phyloP scores from a whole-genome alignment of 2,888 invertebrate genomes.

The Lepeophtheirus nordmannii region DNA sequence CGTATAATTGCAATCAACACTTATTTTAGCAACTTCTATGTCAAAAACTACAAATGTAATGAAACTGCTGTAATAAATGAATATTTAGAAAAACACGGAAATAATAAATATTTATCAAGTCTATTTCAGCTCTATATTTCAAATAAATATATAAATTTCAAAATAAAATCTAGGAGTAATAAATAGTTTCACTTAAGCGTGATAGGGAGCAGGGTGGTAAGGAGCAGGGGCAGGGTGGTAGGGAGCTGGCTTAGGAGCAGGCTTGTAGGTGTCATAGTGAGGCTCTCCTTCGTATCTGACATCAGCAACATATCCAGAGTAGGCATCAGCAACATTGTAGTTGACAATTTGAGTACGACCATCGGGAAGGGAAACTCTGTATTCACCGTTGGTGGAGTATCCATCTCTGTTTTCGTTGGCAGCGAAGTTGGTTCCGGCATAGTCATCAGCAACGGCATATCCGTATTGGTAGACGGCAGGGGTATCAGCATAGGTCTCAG shows the following conservation, averaged over 20 bases:
- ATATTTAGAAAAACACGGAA: too few species aligned
- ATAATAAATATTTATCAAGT: too few species aligned
- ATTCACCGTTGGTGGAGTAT: conserved; percentile 18
- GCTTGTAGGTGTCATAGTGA: conserved; percentile 13
- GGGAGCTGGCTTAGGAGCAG: conserved; percentile 5
- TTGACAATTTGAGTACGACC: conserved; percentile 10
- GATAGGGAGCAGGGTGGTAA: conserved; percentile 10
- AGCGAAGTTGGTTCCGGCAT: conserved; percentile 16
- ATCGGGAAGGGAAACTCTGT: conserved; percentile 11
- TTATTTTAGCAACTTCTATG: too few species aligned
- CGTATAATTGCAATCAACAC: too few species aligned
- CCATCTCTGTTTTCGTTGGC: conserved; percentile 9
- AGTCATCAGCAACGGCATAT: conserved; percentile 15
- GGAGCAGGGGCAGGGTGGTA: too few species aligned
- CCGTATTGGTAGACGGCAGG: conserved; percentile 18
- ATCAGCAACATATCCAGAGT: conserved; percentile 20
- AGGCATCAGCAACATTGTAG: conserved; percentile 21
- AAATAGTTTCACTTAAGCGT: background rate
- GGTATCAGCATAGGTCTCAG: background rate
- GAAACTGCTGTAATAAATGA: too few species aligned
- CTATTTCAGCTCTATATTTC: too few species aligned
- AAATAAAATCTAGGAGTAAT: too few species aligned
- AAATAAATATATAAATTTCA: too few species aligned
- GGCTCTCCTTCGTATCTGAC: conserved; percentile 9
- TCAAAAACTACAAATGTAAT: too few species aligned